Evolutionary conservation across 64 coral and sea anemone species (phyloP), one percentile per base, ranked within the genome.

Genomic region (Stichodactyla mertensii): DNA sequence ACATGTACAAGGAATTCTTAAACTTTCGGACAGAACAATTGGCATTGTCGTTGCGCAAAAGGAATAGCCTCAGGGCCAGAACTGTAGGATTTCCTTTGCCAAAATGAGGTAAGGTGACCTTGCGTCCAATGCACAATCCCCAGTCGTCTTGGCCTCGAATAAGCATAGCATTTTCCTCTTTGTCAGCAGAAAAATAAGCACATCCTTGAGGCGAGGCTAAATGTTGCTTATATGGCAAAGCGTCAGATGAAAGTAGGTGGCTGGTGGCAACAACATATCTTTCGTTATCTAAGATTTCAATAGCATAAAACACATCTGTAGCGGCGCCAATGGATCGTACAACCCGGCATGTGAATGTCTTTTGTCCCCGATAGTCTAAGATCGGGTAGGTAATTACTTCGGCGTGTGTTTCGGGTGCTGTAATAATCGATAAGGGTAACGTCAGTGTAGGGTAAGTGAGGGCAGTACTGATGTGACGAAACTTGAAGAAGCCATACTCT

Each of bases 21-120:
- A 78, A 86, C 22, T 91, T 91, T 70, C 71, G 83, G 6, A 91
- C 89, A 61, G 77, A 70, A 26, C 84, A 91, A 71, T 77, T 86
- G 5, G 55, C 23, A 59, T 84, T 86, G 4, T 52, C 24, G 9
- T 71, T 52, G 13, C 74, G 24, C 54, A 61, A 83, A 52, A 91
- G 82, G 27, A 91, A 80, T 57, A 51, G 55, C 19, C 60, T 91
- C 19, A 86, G 16, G 19, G 83, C 88, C 45, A 84, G 55, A 11
- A n/a, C 71, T 9, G 62, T 28, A 20, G 88, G 10, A 10, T 36
- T 27, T 74, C 23, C 13, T 20, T 83, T 62, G 28, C 57, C 82
- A 24, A 85, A 85, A 20, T 64, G 53, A 2, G 26, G 56, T 54
- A 70, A 70, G 10, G 51, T 62, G 1, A 79, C 19, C 61, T 77